Base-by-base conservation (phyloP, 2,888 invertebrate genomes). In the Corythucha ciliata region DNA sequence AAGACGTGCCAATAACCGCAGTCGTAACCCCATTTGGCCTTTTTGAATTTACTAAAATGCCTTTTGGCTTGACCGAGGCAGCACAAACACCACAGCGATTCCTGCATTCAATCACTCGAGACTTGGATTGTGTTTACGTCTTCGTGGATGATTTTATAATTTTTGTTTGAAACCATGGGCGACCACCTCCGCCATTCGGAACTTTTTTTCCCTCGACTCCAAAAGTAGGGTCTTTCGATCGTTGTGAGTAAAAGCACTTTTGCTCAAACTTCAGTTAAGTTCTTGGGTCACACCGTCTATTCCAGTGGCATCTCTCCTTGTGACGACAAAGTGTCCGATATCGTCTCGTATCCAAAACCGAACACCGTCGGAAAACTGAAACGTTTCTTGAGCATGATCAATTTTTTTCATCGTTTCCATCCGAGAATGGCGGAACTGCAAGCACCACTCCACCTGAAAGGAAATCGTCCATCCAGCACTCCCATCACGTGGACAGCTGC, bases 1-100 rank as follows among this genome's bases (percentile, higher is more conserved):
- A 52, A 0, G 59, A 63, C 48, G 50, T 63, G 5, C 53, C 32
- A 1, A 63, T 63, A 44, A 62, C 62, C 1, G 62, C 58, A 0
- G 55, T 61, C n/a, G n/a, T 42, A 8, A 64, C 59, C 2, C 60
- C 41, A 4, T 50, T 50, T 50, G 42, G 50, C 5, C n/a, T 32
- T 10, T 50, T 34, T 25, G 50, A 50, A 21, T 50, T 44, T 41
- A 12, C 34, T 5, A 22, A 3, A 12, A 50, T 45, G 45, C 45
- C 50, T 8, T 50, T 33, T 34, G 50, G 50, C 14, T 29, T 50
- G 12, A 39, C 21, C 3, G 16, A 25, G 5, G 44, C 42, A 16
- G 42, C 50, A 7, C 50, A 50, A 34, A 50, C 50, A 10, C 34
- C 44, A 7, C 50, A 50, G 27, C 50, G 50, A 12, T 16, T 46